These are phyloP conservation scores for Heteractis magnifica DNA, from an alignment of 92 coral and sea anemone genomes.

Conservation along the genomic window DNA sequence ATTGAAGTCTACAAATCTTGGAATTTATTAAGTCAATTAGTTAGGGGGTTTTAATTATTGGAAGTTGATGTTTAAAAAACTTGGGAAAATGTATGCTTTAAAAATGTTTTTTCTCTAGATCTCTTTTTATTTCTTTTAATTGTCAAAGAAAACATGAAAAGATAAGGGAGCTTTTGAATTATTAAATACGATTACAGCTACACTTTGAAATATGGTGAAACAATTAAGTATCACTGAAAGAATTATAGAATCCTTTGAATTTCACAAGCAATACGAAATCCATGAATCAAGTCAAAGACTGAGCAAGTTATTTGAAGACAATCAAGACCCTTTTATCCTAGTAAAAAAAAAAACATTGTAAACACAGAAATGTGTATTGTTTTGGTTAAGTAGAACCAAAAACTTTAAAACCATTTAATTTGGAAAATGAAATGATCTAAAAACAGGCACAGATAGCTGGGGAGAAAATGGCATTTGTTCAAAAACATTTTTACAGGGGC, in stretches of 20 bases:
- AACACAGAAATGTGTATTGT: background rate
- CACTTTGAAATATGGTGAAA: background rate
- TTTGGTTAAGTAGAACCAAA: background rate
- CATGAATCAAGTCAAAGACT: background rate
- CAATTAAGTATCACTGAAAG: background rate
- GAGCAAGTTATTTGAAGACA: background rate
- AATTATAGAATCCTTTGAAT: background rate
- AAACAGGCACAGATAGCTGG: background rate
- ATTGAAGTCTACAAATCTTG: slow-evolving; percentile 6
- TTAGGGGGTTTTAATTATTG: background rate
- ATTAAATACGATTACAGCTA: background rate
- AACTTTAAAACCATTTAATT: background rate
- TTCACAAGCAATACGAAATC: background rate
- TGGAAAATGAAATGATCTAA: background rate
- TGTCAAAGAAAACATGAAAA: background rate
- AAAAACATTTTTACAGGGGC: background rate
- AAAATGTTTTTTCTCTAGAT: background rate
- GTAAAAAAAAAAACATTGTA: background rate
- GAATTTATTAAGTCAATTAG: slow-evolving; percentile 12
- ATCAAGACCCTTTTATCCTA: background rate
- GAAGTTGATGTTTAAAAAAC: background rate
- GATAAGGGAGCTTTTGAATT: slow-evolving; percentile 2
- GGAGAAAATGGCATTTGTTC: no score
- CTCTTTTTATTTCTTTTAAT: background rate
- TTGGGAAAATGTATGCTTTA: background rate